phyloP scores from a whole-genome alignment of 2,797 vertebrate genomes.

The Otus scops region DNA sequence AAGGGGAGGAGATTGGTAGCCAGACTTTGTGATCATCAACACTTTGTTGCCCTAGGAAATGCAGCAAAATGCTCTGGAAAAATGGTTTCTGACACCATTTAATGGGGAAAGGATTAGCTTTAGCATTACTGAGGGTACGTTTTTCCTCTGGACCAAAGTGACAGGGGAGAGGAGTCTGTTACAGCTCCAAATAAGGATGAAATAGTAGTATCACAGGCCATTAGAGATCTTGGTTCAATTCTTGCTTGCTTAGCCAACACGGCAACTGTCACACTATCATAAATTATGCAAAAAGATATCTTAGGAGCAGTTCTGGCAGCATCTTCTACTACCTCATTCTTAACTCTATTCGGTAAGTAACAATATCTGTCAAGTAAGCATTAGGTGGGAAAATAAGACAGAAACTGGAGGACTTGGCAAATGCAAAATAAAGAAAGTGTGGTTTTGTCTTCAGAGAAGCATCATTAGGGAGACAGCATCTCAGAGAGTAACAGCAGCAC shows the following conservation, averaged over 20 bases:
- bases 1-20: background rate
- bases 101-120: background rate
- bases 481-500: background rate
- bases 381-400: background rate
- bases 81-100: background rate
- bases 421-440: background rate
- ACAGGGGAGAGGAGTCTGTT: background rate
- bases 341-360: background rate
- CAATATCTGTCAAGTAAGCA: background rate
- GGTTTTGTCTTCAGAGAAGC: background rate
- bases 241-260: background rate
- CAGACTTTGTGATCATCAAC: background rate
- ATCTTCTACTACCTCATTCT: background rate
- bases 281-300: background rate
- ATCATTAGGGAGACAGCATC: background rate
- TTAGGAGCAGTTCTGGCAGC: background rate
- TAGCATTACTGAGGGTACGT: background rate
- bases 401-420: background rate
- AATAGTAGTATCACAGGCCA: background rate
- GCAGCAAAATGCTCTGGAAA: background rate
- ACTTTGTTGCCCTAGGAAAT: background rate
- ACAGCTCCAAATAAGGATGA: constrained; percentile 8
- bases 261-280: background rate
- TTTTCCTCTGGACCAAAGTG: background rate
- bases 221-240: background rate